These are phyloP conservation scores for Oxyura jamaicensis DNA, from an alignment of 2,113 vertebrate genomes.

Conservation along the genomic window DNA sequence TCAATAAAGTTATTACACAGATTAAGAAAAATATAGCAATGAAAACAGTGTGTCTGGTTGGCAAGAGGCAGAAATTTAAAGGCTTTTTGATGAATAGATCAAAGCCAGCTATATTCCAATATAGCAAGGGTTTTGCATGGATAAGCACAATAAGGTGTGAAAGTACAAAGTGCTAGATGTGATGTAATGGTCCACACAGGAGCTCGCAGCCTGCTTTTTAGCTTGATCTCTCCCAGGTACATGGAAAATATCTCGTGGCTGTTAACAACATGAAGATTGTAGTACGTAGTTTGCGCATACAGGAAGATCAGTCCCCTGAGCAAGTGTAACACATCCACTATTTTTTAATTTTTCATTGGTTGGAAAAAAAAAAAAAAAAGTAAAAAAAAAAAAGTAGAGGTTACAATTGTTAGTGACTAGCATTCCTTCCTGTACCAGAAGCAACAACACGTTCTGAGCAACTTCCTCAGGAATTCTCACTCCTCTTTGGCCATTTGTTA, in stretches of 20 bases:
- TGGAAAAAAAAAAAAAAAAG: not conserved
- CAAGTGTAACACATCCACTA: not conserved
- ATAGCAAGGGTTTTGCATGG: not conserved
- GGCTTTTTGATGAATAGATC: not conserved
- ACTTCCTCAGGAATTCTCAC: constrained; percentile 72
- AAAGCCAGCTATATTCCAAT: not conserved
- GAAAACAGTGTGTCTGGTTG: not conserved
- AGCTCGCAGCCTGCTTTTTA: not conserved
- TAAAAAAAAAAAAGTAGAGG: no score
- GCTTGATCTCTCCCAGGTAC: not conserved
- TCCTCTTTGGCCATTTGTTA: constrained; percentile 64
- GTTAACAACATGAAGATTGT: not conserved
- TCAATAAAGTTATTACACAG: not conserved
- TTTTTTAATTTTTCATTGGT: not conserved
- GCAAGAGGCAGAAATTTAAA: not conserved
- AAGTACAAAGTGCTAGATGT: not conserved
- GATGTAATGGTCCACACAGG: not conserved
- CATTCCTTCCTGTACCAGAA: constrained; percentile 65
- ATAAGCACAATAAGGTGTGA: not conserved
- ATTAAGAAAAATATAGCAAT: not conserved
- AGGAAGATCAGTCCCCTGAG: constrained; percentile 19
- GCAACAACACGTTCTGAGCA: constrained; percentile 59
- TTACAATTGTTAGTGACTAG: constrained; percentile 40
- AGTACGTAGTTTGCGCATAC: not conserved
- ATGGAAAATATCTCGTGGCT: not conserved